These are phyloP conservation scores for Rallus limicola DNA, from an alignment of 2,113 vertebrate genomes.

Conservation along the genomic window DNA sequence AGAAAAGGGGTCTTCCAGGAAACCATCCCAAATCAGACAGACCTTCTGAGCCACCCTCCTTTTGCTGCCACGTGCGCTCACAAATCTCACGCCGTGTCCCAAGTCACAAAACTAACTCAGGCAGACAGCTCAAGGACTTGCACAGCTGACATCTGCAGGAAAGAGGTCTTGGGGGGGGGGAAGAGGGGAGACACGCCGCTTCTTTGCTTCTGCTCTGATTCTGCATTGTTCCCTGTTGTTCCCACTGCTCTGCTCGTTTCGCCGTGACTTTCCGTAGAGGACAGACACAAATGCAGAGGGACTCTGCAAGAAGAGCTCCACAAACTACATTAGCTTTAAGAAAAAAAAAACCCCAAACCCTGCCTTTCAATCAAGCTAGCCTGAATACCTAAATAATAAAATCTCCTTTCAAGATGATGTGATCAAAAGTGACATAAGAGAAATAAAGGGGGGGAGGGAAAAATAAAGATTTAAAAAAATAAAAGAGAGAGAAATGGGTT, in stretches of 20 bases:
- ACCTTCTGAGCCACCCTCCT: not conserved
- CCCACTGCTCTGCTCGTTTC: not conserved
- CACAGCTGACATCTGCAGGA: not conserved
- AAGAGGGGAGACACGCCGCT: rapidly evolving
- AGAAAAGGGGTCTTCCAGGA: not conserved
- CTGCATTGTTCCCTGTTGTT: not conserved
- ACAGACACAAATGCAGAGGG: not conserved
- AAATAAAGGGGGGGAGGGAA: not conserved
- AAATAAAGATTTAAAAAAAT: not conserved
- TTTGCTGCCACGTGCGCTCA: rapidly evolving
- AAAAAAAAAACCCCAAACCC: not conserved
- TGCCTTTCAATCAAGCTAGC: not conserved
- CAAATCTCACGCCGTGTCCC: rapidly evolving
- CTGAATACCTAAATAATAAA: constrained; percentile 18
- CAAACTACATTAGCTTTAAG: not conserved
- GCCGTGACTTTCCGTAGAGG: not conserved
- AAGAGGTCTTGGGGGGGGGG: not conserved
- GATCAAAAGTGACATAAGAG: constrained; percentile 52
- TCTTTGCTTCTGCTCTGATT: not conserved
- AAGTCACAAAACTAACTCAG: not conserved
- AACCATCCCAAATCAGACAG: rapidly evolving
- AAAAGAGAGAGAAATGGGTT: not conserved
- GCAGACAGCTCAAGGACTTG: constrained; percentile 4
- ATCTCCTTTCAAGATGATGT: constrained; percentile 21
- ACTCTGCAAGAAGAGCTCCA: not conserved